phyloP scores from a whole-genome alignment of 1,140 invertebrate genomes.

The Solenopsis invicta region DNA sequence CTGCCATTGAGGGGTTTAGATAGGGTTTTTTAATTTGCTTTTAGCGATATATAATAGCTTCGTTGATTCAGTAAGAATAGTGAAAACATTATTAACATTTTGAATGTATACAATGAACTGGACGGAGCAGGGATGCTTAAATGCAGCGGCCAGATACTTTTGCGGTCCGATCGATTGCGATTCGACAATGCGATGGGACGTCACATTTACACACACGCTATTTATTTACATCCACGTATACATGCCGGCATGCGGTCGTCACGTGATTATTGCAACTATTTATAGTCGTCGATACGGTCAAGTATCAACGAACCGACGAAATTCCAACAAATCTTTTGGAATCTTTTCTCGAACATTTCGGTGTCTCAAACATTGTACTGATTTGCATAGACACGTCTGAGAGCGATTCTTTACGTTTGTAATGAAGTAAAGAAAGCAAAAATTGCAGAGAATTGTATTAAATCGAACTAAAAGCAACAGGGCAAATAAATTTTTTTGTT shows the following conservation, averaged over 20 bases:
- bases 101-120: not conserved
- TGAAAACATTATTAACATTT: conserved; percentile 3
- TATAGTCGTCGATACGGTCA: conserved; percentile 47
- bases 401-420: not conserved
- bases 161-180: conserved; percentile 28
- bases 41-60: not conserved
- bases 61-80: not conserved
- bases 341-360: conserved; percentile 5
- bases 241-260: conserved; percentile 30
- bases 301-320: conserved; percentile 36
- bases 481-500: not conserved
- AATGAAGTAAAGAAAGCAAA: not conserved
- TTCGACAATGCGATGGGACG: conserved; percentile 16
- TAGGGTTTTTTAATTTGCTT: not conserved
- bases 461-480: not conserved
- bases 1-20: not conserved
- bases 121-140: not conserved
- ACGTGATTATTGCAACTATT: conserved; percentile 61
- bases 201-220: conserved; percentile 39
- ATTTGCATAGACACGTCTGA: not conserved
- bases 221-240: conserved; percentile 55
- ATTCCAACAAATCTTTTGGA: conserved; percentile 30
- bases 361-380: not conserved
- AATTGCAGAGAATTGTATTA: not conserved
- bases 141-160: conserved; percentile 29